A percentile compares a stretch with the other conserved stretches of the same genome.
phyloP scores from a whole-genome alignment of 2,888 invertebrate genomes.

The Pterostichus madidus region DNA sequence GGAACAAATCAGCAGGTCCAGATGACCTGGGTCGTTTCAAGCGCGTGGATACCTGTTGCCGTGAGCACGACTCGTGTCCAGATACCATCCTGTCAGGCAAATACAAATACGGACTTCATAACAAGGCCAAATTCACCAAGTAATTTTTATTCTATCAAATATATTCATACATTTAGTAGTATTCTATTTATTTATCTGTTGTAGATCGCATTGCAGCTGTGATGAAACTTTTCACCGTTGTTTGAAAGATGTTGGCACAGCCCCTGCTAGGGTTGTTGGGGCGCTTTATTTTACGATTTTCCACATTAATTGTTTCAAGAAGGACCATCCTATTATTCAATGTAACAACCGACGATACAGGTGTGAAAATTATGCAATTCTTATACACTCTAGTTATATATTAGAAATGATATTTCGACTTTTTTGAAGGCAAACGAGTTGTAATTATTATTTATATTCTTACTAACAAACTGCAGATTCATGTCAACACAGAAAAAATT shows the following conservation, averaged over 20 bases:
- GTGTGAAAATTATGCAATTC: slow-evolving; percentile 69
- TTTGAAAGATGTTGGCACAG: slow-evolving; percentile 79
- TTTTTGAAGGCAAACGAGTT: slow-evolving; percentile 6
- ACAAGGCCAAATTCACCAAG: slow-evolving; percentile 84
- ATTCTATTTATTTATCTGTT: slow-evolving; percentile 58
- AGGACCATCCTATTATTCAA: slow-evolving; percentile 79
- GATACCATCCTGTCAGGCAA: slow-evolving; percentile 80
- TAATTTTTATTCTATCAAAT: slow-evolving; percentile 70
- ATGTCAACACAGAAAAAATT: no score
- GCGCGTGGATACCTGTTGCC: slow-evolving; percentile 84
- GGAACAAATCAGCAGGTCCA: slow-evolving; percentile 80
- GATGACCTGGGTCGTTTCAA: slow-evolving; percentile 83
- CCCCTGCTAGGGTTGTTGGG: slow-evolving; percentile 82
- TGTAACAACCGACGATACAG: slow-evolving; percentile 77
- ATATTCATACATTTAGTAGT: no score
- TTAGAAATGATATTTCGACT: not conserved
- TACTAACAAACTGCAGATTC: no score
- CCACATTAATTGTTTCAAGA: slow-evolving; percentile 85
- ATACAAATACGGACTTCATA: slow-evolving; percentile 81
- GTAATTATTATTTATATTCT: not conserved
- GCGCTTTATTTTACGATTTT: slow-evolving; percentile 87
- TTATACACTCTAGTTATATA: no score
- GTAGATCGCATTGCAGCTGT: slow-evolving; percentile 85
- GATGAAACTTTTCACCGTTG: slow-evolving; percentile 85
- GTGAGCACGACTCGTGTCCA: slow-evolving; percentile 85